Evolutionary conservation across 2,888 invertebrate species (phyloP), one percentile per base, ranked within the genome.

Genomic region (Esperia sulphurella): DNA sequence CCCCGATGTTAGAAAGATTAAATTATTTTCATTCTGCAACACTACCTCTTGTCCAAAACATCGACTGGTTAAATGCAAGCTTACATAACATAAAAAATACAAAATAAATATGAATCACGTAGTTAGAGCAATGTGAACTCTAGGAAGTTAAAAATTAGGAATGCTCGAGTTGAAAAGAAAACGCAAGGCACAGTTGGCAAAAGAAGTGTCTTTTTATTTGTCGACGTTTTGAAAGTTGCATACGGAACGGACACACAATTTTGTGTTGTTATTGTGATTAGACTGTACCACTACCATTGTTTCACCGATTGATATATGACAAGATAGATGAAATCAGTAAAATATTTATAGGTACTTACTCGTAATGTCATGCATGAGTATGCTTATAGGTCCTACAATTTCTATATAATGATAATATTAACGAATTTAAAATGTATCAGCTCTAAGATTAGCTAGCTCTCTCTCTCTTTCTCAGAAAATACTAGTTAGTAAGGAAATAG

Each of bases 231-330:
- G 62, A 68, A 66, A 69, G 66, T 69, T 63, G 67, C 67, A 69
- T 69, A 65, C 64, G 62, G 58, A 65, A 59, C 58, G 61, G 62
- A 65, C 58, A 65, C 64, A 62, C 61, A 55, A 65, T 62, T 65
- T 60, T 55, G 56, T 61, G 53, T 60, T 63, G 63, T 65, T 61
- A 63, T 59, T 63, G 58, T 65, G 58, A 57, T 61, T 59, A 53
- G 48, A 53, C 53, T 55, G 42, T 48, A 42, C 56, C 60, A 45
- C 56, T 68, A 68, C 68, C 40, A 63, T 48, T 41, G 40, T 50
- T 49, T 37, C 31, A 8, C 3, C n/a, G 2, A 21, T 21, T n/a
- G n/a, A n/a, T n/a, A n/a, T n/a, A n/a, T n/a, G n/a, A n/a, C n/a
- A n/a, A n/a, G n/a, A n/a, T n/a, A n/a, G n/a, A n/a, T n/a, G n/a